phyloP scores from a whole-genome alignment of 2,113 vertebrate genomes.

The Pontoporia blainvillei region DNA sequence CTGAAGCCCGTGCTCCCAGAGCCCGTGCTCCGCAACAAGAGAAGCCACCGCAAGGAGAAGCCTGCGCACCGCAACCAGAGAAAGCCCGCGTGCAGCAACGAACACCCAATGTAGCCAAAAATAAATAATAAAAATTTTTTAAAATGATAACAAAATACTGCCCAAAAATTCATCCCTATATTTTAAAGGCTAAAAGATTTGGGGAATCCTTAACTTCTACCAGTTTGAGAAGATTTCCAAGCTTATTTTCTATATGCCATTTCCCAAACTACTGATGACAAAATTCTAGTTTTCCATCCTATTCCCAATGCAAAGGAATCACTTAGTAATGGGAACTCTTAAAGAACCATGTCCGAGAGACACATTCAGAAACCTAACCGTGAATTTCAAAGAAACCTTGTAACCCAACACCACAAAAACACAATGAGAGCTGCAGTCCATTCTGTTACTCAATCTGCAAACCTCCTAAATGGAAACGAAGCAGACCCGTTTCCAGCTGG shows the following conservation, averaged over 20 bases:
- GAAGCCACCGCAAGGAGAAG: too few relatives aligned
- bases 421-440: neutral
- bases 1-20: too few relatives aligned
- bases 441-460: slow-evolving; percentile 30
- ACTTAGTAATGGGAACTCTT: neutral
- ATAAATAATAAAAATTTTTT: neutral
- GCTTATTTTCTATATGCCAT: neutral
- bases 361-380: neutral
- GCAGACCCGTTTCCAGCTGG: slow-evolving; percentile 20
- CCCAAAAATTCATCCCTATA: neutral
- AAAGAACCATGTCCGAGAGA: neutral
- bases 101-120: too few relatives aligned
- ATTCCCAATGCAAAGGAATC: neutral
- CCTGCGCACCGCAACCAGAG: too few relatives aligned
- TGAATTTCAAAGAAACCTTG: neutral
- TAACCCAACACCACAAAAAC: slow-evolving; percentile 12
- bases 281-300: neutral
- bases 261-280: neutral
- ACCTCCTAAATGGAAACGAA: slow-evolving; percentile 43
- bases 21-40: too few relatives aligned
- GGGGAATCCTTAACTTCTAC: neutral
- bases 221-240: neutral
- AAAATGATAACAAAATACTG: neutral
- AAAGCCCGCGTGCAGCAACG: too few relatives aligned
- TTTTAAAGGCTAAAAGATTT: neutral